Evolutionary conservation across 2,113 vertebrate genomes (phyloP).

Genomic region (Stegostoma tigrinum): DNA sequence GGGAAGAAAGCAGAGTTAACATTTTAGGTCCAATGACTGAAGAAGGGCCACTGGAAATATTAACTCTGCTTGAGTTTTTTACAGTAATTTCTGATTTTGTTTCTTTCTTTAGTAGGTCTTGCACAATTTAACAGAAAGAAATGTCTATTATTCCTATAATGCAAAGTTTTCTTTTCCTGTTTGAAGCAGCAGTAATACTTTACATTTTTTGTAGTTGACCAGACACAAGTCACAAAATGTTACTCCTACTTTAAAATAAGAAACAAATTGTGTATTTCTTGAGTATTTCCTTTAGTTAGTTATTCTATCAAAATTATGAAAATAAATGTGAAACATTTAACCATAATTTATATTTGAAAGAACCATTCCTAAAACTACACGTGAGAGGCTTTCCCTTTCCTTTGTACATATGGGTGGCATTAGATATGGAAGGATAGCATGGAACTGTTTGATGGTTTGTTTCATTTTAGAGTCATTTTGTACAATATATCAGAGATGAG

Average conservation of each 20-base stretch:
- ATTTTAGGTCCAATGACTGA: no score
- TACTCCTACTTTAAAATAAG: neutral
- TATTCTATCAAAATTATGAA: neutral
- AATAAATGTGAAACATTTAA: neutral
- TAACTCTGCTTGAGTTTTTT: no score
- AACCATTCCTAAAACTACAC: neutral
- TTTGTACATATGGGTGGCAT: neutral
- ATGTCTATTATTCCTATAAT: neutral
- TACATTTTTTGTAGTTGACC: neutral
- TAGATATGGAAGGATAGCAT: neutral
- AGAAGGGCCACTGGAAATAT: no score
- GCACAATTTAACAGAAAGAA: neutral
- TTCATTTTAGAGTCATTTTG: neutral
- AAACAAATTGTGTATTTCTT: slow-evolving; percentile 3
- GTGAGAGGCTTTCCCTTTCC: neutral
- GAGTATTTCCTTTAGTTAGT: neutral
- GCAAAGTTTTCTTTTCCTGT: neutral
- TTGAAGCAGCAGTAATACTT: neutral
- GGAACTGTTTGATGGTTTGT: no score
- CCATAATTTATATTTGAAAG: neutral
- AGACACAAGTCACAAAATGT: neutral
- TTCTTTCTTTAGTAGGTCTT: neutral
- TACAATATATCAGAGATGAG: neutral
- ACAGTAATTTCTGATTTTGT: no score
- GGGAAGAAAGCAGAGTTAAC: no score